Evolutionary conservation across 2,888 invertebrate genomes (phyloP).

Genomic region (Entomobrya multifasciata): DNA sequence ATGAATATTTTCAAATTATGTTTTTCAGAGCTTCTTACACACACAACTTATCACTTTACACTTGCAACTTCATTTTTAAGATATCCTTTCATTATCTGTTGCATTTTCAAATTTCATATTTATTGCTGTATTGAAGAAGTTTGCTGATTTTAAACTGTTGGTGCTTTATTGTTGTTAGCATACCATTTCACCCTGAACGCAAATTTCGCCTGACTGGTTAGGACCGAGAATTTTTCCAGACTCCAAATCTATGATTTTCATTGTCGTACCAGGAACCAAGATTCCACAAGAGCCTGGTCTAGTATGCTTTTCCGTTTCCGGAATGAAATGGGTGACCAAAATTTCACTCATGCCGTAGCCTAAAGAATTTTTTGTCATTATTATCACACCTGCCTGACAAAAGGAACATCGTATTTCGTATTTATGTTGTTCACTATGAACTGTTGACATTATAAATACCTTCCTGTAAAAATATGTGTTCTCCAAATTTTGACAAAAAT

Average conservation of each 20-base stretch:
- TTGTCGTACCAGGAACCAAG: constrained; percentile 85
- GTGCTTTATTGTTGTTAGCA: neutral
- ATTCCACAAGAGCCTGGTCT: constrained; percentile 83
- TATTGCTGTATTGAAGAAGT: neutral
- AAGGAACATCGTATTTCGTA: too few species aligned
- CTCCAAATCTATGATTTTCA: constrained; percentile 85
- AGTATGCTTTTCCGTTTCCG: constrained; percentile 45
- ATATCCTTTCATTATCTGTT: constrained; percentile 88
- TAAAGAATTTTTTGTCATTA: neutral
- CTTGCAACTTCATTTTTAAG: constrained; percentile 88
- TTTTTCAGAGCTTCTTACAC: too few species aligned
- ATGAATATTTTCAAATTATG: too few species aligned
- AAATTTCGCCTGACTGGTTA: constrained; percentile 86
- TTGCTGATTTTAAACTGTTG: neutral
- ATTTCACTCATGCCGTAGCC: constrained; percentile 87
- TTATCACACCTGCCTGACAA: neutral
- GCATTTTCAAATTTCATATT: too few species aligned
- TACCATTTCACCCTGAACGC: constrained; percentile 89
- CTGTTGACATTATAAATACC: too few species aligned
- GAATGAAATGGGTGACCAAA: constrained; percentile 83
- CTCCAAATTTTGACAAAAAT: constrained; percentile 82
- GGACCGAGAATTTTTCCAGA: constrained; percentile 80
- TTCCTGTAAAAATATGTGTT: constrained; percentile 74
- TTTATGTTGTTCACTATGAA: too few species aligned
- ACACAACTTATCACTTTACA: too few species aligned